Percentiles rank a stretch among this genome's conserved stretches.
phyloP scores from a whole-genome alignment of 2,113 vertebrate genomes.

The Lutjanus erythropterus region DNA sequence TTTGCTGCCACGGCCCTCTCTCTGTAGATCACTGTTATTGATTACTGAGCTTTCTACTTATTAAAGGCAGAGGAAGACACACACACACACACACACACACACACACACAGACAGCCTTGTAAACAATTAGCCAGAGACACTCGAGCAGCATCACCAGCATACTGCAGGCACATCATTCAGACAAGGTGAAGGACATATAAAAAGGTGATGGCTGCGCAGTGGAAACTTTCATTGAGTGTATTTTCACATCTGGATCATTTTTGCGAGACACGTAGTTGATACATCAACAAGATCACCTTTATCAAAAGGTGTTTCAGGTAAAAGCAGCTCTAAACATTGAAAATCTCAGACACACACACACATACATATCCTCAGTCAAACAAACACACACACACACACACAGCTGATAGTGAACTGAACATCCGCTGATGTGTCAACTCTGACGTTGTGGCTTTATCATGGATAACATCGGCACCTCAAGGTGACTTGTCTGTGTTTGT shows the following conservation, averaged over 20 bases:
- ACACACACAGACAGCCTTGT: background rate
- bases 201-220: background rate
- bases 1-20: background rate
- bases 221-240: too few relatives aligned
- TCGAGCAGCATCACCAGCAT: background rate
- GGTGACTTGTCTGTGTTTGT: conserved; percentile 22
- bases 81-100: background rate
- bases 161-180: conserved; percentile 1
- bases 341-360: conserved; percentile 26
- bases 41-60: conserved; percentile 16
- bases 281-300: conserved; percentile 33
- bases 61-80: background rate
- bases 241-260: background rate
- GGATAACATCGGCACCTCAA: conserved; percentile 4
- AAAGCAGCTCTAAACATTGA: conserved; percentile 21
- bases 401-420: conserved; percentile 64
- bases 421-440: conserved; percentile 75
- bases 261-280: background rate
- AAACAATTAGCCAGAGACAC: conserved; percentile 16
- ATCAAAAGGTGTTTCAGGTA: conserved; percentile 44
- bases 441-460: conserved; percentile 9
- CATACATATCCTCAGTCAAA: background rate
- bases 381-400: conserved; percentile 11
- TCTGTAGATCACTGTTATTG: background rate
- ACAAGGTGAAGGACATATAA: conserved; percentile 27